phyloP scores from a whole-genome alignment of 2,113 vertebrate genomes.

The Myocastor coypus region DNA sequence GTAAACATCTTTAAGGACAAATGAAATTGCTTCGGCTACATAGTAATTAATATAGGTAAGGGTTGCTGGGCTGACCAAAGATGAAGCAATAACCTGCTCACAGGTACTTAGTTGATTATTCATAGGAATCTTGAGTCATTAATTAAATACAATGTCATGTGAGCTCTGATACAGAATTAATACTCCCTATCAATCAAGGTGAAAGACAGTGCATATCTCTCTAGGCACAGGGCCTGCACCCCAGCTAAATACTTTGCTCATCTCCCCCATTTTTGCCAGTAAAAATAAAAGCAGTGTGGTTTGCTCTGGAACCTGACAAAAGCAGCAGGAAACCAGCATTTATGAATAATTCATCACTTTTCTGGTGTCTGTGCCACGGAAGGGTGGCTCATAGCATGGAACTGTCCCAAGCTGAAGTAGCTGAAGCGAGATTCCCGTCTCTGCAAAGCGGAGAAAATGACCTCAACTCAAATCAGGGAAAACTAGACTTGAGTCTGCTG shows the following conservation, averaged over 20 bases:
- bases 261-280: not conserved
- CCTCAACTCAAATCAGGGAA: not conserved
- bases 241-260: not conserved
- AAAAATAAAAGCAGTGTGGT: not conserved
- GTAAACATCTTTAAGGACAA: slow-evolving; percentile 46
- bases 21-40: slow-evolving; percentile 36
- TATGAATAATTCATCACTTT: not conserved
- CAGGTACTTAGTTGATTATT: slow-evolving; percentile 59
- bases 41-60: not conserved
- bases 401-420: not conserved
- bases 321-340: not conserved
- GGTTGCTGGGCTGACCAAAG: not conserved
- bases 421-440: not conserved
- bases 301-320: not conserved
- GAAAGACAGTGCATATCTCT: not conserved
- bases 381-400: not conserved
- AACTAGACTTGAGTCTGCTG: not conserved
- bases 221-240: not conserved
- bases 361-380: not conserved
- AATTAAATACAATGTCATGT: slow-evolving; percentile 8
- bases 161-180: not conserved
- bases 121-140: slow-evolving; percentile 43
- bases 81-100: slow-evolving; percentile 49
- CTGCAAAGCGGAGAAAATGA: not conserved
- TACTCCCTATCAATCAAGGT: slow-evolving; percentile 57